Conservation (phyloP, 2,797 vertebrate genomes). For the Nasua narica region DNA sequence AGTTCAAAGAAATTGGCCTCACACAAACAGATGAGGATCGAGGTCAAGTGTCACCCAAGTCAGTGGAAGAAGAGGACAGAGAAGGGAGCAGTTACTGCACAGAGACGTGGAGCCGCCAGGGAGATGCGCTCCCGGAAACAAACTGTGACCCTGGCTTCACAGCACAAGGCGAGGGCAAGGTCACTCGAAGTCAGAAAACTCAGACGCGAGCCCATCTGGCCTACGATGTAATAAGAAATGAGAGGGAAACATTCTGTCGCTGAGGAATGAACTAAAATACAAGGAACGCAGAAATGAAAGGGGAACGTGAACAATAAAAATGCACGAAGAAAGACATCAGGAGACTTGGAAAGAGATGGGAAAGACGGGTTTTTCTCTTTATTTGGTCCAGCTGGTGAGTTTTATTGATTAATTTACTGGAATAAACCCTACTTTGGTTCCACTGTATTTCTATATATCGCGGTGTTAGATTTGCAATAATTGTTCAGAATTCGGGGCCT, state of each 20-base stretch:
- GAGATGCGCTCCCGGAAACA: accelerated
- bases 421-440: not conserved
- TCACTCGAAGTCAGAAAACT: accelerated
- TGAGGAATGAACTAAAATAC: not conserved
- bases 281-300: too few relatives aligned
- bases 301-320: too few relatives aligned
- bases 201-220: not conserved
- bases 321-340: too few relatives aligned
- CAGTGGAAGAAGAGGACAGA: not conserved
- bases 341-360: not conserved
- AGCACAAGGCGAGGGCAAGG: accelerated
- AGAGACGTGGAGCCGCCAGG: accelerated
- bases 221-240: not conserved
- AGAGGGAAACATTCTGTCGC: not conserved
- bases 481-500: not conserved
- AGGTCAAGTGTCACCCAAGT: not conserved
- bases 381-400: not conserved
- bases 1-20: not conserved
- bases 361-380: not conserved
- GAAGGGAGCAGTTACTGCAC: accelerated
- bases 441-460: too few relatives aligned
- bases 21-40: not conserved
- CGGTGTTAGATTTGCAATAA: too few relatives aligned
- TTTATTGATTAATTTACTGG: not conserved
- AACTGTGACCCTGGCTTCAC: accelerated